phyloP scores from a whole-genome alignment of 2,113 vertebrate genomes.

The Entelurus aequoreus region DNA sequence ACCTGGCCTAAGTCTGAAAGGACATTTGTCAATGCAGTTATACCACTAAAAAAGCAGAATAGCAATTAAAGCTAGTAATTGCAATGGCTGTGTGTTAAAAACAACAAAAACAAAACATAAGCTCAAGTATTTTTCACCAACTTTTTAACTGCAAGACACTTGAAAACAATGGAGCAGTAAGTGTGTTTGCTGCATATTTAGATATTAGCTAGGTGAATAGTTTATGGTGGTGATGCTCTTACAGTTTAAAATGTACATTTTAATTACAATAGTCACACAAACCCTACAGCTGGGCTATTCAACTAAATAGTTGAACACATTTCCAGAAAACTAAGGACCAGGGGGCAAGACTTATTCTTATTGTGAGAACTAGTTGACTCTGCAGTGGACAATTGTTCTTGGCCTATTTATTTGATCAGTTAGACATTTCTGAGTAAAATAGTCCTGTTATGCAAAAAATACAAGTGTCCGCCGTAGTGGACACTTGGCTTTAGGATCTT shows the following conservation, averaged over 20 bases:
- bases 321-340: no score
- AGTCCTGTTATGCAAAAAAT: no score
- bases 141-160: constrained; percentile 6
- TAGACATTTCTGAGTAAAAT: no score
- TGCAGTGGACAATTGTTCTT: no score
- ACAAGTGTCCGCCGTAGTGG: no score
- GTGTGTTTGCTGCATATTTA: constrained; percentile 6
- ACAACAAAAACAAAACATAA: background rate
- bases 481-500: no score
- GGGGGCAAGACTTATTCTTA: no score
- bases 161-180: constrained; percentile 29
- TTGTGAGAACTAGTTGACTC: no score
- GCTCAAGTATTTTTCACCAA: constrained; percentile 4
- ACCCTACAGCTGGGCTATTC: background rate
- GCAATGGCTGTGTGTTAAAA: background rate
- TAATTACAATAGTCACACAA: constrained; percentile 2
- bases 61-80: background rate
- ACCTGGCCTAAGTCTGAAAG: background rate
- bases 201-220: background rate
- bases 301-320: no score
- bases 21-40: constrained; percentile 15
- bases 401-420: no score
- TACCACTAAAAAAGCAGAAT: constrained; percentile 1
- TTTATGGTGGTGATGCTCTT: background rate
- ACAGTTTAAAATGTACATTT: background rate